phyloP scores from a whole-genome alignment of 1,140 invertebrate genomes.

The Holcopasites calliopsidis region DNA sequence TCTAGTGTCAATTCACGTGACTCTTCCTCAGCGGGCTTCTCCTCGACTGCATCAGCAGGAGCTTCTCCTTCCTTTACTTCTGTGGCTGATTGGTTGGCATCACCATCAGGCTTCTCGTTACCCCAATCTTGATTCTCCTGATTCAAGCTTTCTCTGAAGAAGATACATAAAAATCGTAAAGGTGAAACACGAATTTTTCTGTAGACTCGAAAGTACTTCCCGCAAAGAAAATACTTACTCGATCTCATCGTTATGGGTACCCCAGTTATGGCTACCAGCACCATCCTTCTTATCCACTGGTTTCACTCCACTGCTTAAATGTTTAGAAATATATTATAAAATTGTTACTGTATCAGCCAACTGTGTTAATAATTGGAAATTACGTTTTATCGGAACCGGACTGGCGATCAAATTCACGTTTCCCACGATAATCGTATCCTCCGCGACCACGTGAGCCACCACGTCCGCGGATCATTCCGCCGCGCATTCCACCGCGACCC shows the following conservation, averaged over 20 bases:
- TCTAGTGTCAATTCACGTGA: conserved; percentile 91
- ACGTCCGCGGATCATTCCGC: conserved; percentile 70
- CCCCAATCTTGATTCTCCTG: conserved; percentile 78
- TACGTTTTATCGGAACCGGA: conserved; percentile 96
- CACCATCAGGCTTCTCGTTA: conserved; percentile 76
- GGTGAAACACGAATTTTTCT: background rate
- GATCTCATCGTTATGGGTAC: conserved; percentile 94
- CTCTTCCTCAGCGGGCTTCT: conserved; percentile 86
- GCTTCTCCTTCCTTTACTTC: conserved; percentile 77
- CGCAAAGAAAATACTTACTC: conserved; percentile 81
- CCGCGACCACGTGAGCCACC: conserved; percentile 77
- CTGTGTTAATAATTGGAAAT: conserved; percentile 69
- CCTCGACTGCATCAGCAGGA: conserved; percentile 68
- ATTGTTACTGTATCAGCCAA: background rate
- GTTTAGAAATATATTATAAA: background rate
- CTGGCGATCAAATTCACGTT: conserved; percentile 96
- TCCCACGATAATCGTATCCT: conserved; percentile 86
- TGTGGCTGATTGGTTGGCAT: conserved; percentile 58
- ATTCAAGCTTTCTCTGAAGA: conserved; percentile 74
- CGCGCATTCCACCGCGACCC: conserved; percentile 60
- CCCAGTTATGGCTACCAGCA: conserved; percentile 97
- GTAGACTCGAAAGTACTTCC: background rate
- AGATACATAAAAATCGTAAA: background rate
- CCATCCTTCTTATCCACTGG: conserved; percentile 96
- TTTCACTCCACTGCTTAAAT: conserved; percentile 89